phyloP scores from a whole-genome alignment of 2,797 vertebrate species.

The Cyclura pinguis region DNA sequence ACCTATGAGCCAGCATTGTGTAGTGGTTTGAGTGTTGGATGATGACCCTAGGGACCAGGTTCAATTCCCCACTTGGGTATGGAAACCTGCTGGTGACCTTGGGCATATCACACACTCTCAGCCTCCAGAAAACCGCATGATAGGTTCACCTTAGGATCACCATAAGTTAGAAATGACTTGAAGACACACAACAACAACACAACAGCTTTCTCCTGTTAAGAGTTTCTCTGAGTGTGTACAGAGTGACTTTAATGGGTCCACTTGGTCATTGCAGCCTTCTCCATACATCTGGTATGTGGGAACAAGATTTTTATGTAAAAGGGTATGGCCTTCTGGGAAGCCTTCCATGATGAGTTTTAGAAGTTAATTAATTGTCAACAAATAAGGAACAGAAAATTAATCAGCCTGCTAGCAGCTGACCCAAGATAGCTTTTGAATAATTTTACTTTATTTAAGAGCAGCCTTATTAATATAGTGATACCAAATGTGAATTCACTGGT shows the following conservation, averaged over 20 bases:
- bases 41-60: no score
- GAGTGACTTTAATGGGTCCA: neutral
- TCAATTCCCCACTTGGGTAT: no score
- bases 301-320: neutral
- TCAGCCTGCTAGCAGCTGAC: neutral
- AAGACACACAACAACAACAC: no score
- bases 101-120: no score
- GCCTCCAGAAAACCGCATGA: no score
- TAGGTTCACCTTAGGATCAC: no score
- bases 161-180: no score
- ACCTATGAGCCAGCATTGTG: no score
- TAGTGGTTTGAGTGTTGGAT: no score
- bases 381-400: neutral
- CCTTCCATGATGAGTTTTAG: slow-evolving; percentile 2
- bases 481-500: neutral
- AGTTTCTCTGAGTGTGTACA: neutral
- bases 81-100: no score
- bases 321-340: neutral
- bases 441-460: slow-evolving; percentile 3
- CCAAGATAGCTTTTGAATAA: neutral
- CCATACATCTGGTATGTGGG: neutral
- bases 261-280: neutral
- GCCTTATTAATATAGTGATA: neutral
- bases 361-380: neutral
- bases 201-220: neutral